Conservation (phyloP, 1,140 invertebrate genomes). For the Zeugodacus cucurbitae region DNA sequence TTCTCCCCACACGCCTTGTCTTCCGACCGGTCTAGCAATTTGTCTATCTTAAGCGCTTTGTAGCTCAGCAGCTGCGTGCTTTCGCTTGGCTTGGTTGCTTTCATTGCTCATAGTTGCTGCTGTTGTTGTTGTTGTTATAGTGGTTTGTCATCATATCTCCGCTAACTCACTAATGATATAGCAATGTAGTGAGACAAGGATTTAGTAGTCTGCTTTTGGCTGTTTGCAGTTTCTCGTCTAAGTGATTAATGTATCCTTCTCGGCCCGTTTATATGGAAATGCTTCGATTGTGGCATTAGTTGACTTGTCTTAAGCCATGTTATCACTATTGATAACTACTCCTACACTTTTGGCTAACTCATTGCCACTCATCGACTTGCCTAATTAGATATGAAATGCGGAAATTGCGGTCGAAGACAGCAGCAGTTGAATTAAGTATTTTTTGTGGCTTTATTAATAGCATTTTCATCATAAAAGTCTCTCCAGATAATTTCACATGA, state of each 20-base stretch:
- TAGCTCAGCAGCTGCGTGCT: background rate
- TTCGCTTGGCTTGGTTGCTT: background rate
- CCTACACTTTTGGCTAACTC: background rate
- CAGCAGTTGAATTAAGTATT: background rate
- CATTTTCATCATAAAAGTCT: too few relatives aligned
- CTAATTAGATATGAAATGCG: background rate
- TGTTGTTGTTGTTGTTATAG: background rate
- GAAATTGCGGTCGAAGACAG: background rate
- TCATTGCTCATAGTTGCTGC: too few relatives aligned
- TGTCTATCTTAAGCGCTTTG: constrained; percentile 20
- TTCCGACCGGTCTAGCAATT: background rate
- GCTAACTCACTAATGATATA: background rate
- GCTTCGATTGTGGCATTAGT: background rate
- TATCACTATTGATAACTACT: background rate
- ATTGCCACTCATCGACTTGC: background rate
- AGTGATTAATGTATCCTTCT: background rate
- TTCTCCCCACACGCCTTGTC: background rate
- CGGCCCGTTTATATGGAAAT: background rate
- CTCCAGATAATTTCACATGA: too few relatives aligned
- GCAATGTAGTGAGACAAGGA: constrained; percentile 12
- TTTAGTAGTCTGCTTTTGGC: background rate
- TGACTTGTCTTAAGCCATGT: background rate
- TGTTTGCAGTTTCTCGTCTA: background rate
- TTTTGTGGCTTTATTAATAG: too few relatives aligned
- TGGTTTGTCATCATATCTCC: background rate